These are phyloP conservation scores for Rhagophthalmus giganteus DNA, from an alignment of 2,888 invertebrate species.

Conservation along the genomic window DNA sequence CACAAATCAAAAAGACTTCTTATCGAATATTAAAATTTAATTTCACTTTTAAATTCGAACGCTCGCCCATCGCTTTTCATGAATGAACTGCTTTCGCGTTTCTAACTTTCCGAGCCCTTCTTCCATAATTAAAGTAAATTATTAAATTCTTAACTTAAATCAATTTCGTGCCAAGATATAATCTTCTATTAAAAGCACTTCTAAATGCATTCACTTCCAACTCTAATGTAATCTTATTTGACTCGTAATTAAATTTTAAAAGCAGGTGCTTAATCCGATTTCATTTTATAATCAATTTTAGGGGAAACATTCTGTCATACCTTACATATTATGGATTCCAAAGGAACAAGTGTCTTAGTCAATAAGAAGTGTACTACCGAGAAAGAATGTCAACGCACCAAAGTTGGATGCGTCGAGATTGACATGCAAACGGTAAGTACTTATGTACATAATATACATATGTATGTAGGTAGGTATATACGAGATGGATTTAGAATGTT, in stretches of 20 bases:
- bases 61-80: not conserved
- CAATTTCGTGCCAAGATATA: constrained; percentile 15
- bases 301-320: constrained; percentile 66
- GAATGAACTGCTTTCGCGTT: constrained; percentile 5
- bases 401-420: constrained; percentile 64
- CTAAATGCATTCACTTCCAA: constrained; percentile 17
- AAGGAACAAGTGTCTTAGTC: constrained; percentile 65
- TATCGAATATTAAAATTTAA: too few relatives aligned
- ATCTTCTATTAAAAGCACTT: constrained; percentile 20
- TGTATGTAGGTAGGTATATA: too few relatives aligned
- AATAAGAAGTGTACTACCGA: constrained; percentile 67
- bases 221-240: constrained; percentile 18
- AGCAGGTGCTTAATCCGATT: constrained; percentile 35
- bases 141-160: constrained; percentile 22
- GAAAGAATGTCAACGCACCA: constrained; percentile 62
- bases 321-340: constrained; percentile 65
- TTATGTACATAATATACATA: too few relatives aligned
- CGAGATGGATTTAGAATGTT: too few relatives aligned
- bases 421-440: constrained; percentile 62
- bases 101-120: constrained; percentile 10
- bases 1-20: too few relatives aligned
- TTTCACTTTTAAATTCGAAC: constrained; percentile 5
- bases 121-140: constrained; percentile 16
- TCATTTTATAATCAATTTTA: constrained; percentile 39
- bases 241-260: constrained; percentile 24